Evolutionary conservation across 2,113 vertebrate species (phyloP).

Genomic region (Pollachius pollachius): DNA sequence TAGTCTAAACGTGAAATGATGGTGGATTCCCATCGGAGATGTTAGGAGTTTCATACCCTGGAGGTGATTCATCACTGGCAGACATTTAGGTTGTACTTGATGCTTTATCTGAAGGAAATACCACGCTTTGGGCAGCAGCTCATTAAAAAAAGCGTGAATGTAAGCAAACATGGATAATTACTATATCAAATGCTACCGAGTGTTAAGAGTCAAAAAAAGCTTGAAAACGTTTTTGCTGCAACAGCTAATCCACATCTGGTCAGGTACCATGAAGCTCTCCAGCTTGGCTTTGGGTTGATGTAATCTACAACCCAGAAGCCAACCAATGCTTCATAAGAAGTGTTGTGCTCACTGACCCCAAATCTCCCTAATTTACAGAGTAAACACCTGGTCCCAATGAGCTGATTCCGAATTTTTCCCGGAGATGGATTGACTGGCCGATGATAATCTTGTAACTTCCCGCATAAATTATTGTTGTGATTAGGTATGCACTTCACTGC

Average conservation of each 20-base stretch:
- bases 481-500: conserved; percentile 49
- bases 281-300: not conserved
- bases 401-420: conserved; percentile 52
- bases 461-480: conserved; percentile 56
- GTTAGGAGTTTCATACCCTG: conserved; percentile 28
- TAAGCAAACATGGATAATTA: conserved; percentile 31
- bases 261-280: conserved; percentile 2
- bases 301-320: not conserved
- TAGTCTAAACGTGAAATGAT: conserved; percentile 44
- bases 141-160: conserved; percentile 35
- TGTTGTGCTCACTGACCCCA: conserved; percentile 28
- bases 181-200: conserved; percentile 33
- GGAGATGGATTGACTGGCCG: conserved; percentile 57
- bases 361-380: conserved; percentile 14
- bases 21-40: conserved; percentile 28
- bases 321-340: conserved; percentile 27
- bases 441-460: conserved; percentile 63
- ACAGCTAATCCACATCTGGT: conserved; percentile 15
- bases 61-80: conserved; percentile 50
- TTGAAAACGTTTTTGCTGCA: conserved; percentile 25
- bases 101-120: conserved; percentile 28
- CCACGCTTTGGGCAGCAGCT: conserved; percentile 22
- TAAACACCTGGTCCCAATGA: conserved; percentile 47
- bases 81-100: conserved; percentile 33
- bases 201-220: conserved; percentile 37